phyloP scores from a whole-genome alignment of 30 jellyfish, hydroid and myxozoan genomes.

The Morbakka virulenta region DNA sequence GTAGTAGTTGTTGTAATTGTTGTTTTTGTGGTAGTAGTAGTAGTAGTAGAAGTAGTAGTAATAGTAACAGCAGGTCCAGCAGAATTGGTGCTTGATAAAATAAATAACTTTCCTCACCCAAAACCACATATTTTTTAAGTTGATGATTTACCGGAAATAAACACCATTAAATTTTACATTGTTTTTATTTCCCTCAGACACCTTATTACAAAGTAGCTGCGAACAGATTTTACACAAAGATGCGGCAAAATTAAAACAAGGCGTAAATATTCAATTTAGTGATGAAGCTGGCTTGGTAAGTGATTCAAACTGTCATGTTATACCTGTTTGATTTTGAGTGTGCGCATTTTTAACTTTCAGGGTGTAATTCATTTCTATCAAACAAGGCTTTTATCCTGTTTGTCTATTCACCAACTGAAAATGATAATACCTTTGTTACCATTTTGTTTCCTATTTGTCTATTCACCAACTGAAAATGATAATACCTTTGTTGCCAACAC shows the following conservation, averaged over 20 bases:
- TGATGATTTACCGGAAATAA: too few relatives aligned
- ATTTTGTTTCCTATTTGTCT: neutral
- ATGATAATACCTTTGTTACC: neutral
- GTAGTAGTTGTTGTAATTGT: too few relatives aligned
- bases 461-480: neutral
- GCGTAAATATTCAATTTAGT: conserved; percentile 61
- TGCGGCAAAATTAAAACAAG: conserved; percentile 33
- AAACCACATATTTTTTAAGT: too few relatives aligned
- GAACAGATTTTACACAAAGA: conserved; percentile 34
- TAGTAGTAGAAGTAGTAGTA: too few relatives aligned
- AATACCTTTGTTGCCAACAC: neutral
- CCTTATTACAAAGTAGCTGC: conserved; percentile 77
- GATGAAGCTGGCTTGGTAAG: conserved; percentile 94
- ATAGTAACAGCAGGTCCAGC: too few relatives aligned
- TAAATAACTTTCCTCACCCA: too few relatives aligned
- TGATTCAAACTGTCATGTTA: neutral
- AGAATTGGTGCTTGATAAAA: too few relatives aligned
- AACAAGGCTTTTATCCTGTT: neutral
- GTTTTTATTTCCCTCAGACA: conserved; percentile 29
- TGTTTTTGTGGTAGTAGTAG: too few relatives aligned
- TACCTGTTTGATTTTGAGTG: neutral
- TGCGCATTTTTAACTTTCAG: neutral
- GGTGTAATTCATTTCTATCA: neutral
- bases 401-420: neutral
- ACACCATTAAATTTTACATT: too few relatives aligned